Evolutionary conservation across 2,113 vertebrate species (phyloP), one percentile per base, ranked within the genome.

Genomic region (Girardinichthys multiradiatus): DNA sequence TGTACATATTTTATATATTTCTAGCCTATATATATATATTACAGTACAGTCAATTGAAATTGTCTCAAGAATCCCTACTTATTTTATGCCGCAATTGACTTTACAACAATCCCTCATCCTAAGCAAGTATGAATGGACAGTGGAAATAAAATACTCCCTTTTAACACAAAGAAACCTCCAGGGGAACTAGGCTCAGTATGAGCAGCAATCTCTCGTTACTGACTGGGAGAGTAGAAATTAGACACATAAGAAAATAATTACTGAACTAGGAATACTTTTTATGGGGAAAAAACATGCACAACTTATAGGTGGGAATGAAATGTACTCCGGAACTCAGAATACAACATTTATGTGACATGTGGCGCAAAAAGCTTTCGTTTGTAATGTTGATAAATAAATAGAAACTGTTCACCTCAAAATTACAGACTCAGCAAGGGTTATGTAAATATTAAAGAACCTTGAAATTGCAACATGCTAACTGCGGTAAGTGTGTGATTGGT

Each of bases 401-500:
- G 21, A 17, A 64, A 27, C 5, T 64, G 33, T 54, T 58, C 27
- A 74, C 37, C 29, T 45, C 3, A 30, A 63, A 35, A 62, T n/a
- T 24, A 57, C 11, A 4, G 26, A 30, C 35, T 9, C 45, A 19
- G 27, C 2, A 75, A 59, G 37, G 35, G 29, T 63, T 29, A 24
- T 11, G 57, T 33, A 45, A 76, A 4, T 68, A 83, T 79, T 77
- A 48, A 78, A 74, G 70, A 66, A 35, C 71, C 79, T 39, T 60
- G 57, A 54, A 84, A 88, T 84, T 76, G 70, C 76, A 88, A 86
- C 72, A 80, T 72, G 76, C 86, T 95, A 94, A 95, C 92, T 91
- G 93, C 92, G 82, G 82, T 69, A 68, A 81, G 85, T 89, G 87
- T 91, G 88, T 93, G 93, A 95, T 92, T 93, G 95, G 93, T 95